Conservation (phyloP, 2,888 invertebrate genomes). For the Tineola bisselliella region DNA sequence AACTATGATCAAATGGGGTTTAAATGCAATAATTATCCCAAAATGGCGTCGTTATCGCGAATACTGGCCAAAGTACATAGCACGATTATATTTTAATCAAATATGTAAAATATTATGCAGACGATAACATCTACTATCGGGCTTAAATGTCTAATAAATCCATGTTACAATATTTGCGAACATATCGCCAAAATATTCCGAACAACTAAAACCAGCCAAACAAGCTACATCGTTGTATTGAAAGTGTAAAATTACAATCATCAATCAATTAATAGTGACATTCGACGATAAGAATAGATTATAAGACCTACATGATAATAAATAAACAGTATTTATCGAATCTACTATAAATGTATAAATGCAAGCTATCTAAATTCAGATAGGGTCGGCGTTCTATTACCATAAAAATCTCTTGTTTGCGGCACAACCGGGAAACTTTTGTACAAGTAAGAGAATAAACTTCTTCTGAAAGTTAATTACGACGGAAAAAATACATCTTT, state of each 20-base stretch:
- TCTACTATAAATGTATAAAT: constrained; percentile 21
- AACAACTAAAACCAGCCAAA: background rate
- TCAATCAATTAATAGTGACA: constrained; percentile 4
- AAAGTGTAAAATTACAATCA: background rate
- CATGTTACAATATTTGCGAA: constrained; percentile 6
- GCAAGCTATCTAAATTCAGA: constrained; percentile 32
- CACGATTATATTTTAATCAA: background rate
- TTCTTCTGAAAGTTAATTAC: constrained; percentile 37
- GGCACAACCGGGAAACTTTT: constrained; percentile 19
- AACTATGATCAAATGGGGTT: too few relatives aligned
- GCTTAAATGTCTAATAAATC: constrained; percentile 5
- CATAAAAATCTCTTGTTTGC: constrained; percentile 46
- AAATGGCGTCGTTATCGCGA: too few relatives aligned
- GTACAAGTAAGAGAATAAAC: constrained; percentile 21
- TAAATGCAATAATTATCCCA: too few relatives aligned
- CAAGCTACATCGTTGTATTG: background rate
- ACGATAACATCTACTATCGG: constrained; percentile 5
- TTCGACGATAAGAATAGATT: constrained; percentile 1
- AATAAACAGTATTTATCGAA: constrained; percentile 2
- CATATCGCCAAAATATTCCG: background rate
- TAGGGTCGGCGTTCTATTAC: constrained; percentile 25
- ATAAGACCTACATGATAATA: constrained; percentile 2
- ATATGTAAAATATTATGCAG: background rate
- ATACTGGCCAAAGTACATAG: too few relatives aligned
- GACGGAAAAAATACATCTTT: constrained; percentile 15